phyloP scores from a whole-genome alignment of 2,888 invertebrate genomes.

The Chydorus sphaericus region DNA sequence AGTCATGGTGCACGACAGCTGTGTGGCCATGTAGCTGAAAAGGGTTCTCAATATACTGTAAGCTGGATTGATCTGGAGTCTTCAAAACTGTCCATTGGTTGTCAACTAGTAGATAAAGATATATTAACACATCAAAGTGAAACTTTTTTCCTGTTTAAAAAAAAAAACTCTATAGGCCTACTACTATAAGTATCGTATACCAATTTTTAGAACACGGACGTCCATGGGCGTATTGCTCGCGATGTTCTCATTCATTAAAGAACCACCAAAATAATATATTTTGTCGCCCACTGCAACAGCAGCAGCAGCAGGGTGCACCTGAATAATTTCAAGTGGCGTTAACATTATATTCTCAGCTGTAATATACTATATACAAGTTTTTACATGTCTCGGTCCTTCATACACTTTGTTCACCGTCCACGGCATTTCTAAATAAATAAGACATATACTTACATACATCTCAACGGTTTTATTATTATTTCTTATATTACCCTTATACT shows the following conservation, averaged over 20 bases:
- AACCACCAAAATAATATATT: constrained; percentile 84
- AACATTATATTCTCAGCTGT: background rate
- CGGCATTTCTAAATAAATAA: too few relatives aligned
- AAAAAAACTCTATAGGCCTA: too few relatives aligned
- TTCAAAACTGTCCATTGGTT: constrained; percentile 33
- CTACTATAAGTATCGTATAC: constrained; percentile 29
- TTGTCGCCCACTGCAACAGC: constrained; percentile 58
- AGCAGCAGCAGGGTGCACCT: constrained; percentile 82
- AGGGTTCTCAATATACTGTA: constrained; percentile 41
- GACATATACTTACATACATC: too few relatives aligned
- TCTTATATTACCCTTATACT: too few relatives aligned
- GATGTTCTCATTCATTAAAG: constrained; percentile 71
- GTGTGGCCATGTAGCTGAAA: constrained; percentile 86
- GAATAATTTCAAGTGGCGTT: too few relatives aligned
- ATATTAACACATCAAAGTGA: too few relatives aligned
- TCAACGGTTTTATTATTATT: too few relatives aligned
- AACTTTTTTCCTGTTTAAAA: too few relatives aligned
- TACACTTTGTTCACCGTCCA: constrained; percentile 72
- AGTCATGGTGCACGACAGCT: constrained; percentile 58
- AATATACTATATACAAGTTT: background rate
- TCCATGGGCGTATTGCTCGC: constrained; percentile 62
- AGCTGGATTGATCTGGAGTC: constrained; percentile 33
- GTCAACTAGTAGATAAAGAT: constrained; percentile 27
- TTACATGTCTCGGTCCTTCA: constrained; percentile 63
- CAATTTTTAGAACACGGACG: constrained; percentile 66